Evolutionary conservation across 2,888 invertebrate species (phyloP).

Genomic region (Cetonia aurata): DNA sequence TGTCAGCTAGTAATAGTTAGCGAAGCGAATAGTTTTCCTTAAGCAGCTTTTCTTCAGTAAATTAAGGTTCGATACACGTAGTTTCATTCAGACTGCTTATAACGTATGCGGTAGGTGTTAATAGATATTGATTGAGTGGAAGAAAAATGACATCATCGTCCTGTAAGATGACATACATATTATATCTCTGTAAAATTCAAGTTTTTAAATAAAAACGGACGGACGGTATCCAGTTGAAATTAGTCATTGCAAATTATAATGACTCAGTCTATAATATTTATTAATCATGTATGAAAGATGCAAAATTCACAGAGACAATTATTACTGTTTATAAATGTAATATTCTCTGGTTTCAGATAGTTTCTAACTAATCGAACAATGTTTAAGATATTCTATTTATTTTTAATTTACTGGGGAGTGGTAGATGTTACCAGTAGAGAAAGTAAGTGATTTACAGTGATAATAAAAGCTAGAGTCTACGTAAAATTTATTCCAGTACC

Average conservation of each 20-base stretch:
- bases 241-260: too few relatives aligned
- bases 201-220: too few relatives aligned
- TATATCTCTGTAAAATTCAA: too few relatives aligned
- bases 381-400: conserved; percentile 26
- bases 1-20: too few relatives aligned
- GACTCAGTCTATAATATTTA: too few relatives aligned
- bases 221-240: too few relatives aligned
- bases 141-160: conserved; percentile 36
- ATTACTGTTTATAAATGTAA: too few relatives aligned
- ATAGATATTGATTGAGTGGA: conserved; percentile 29
- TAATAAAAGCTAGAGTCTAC: neutral
- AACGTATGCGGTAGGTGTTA: conserved; percentile 11
- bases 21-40: too few relatives aligned
- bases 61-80: too few relatives aligned
- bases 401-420: conserved; percentile 33
- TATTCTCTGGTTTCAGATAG: neutral
- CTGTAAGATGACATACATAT: conserved; percentile 27
- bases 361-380: conserved; percentile 2
- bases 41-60: too few relatives aligned
- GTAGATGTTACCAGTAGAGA: conserved; percentile 25
- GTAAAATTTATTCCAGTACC: conserved; percentile 72
- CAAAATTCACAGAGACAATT: too few relatives aligned
- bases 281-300: too few relatives aligned
- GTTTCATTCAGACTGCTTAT: neutral
- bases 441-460: conserved; percentile 13